Percentiles rank a stretch among this genome's conserved stretches.
phyloP scores from a whole-genome alignment of 2,113 vertebrate genomes.

The Hipposideros armiger region DNA sequence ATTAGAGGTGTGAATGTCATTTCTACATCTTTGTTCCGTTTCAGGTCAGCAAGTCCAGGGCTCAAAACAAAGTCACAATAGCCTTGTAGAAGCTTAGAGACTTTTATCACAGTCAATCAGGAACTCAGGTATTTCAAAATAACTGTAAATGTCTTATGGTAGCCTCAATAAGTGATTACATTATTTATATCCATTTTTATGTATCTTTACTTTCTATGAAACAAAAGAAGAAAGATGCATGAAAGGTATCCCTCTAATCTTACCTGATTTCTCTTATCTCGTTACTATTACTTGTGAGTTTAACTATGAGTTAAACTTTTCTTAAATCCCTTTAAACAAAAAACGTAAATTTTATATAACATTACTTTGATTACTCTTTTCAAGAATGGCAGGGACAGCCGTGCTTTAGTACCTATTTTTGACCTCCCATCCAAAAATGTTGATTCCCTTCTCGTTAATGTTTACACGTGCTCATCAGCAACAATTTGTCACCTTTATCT shows the following conservation, averaged over 20 bases:
- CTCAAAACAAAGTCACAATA: conserved; percentile 71
- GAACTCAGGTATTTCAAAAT: conserved; percentile 22
- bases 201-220: neutral
- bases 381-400: neutral
- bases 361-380: neutral
- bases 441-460: neutral
- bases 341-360: neutral
- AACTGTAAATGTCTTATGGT: neutral
- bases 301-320: neutral
- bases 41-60: conserved; percentile 70
- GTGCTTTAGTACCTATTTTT: neutral
- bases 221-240: neutral
- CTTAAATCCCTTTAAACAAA: neutral
- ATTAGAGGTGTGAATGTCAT: conserved; percentile 74
- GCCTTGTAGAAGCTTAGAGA: conserved; percentile 50
- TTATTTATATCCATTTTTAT: conserved; percentile 10
- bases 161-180: neutral
- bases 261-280: neutral
- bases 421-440: conserved; percentile 7
- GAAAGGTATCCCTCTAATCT: neutral
- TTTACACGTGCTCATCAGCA: neutral
- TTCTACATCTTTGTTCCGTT: conserved; percentile 73
- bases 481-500: neutral
- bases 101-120: neutral
- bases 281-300: neutral